phyloP scores from a whole-genome alignment of 2,888 invertebrate species.

The Druceiella hillmani region DNA sequence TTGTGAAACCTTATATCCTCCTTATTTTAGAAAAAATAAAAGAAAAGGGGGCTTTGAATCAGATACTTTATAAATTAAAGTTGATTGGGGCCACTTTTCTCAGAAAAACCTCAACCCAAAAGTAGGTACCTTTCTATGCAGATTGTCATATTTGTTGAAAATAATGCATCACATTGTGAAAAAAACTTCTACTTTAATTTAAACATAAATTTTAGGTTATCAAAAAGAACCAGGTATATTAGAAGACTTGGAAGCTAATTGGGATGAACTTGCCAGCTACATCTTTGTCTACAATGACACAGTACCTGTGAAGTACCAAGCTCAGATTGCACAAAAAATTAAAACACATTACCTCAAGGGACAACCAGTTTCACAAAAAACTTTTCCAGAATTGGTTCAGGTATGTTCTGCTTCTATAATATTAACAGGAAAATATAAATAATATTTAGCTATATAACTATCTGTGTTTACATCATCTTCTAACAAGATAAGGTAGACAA shows the following conservation, averaged over 20 bases:
- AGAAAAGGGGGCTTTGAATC: too few relatives aligned
- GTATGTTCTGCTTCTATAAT: conserved; percentile 26
- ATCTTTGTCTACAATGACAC: conserved; percentile 60
- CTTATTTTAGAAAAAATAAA: too few relatives aligned
- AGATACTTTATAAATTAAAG: too few relatives aligned
- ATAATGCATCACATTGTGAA: too few relatives aligned
- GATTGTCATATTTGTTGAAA: too few relatives aligned
- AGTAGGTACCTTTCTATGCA: too few relatives aligned
- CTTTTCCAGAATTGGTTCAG: conserved; percentile 38
- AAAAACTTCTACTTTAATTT: too few relatives aligned
- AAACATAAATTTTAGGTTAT: conserved; percentile 29
- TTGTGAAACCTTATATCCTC: too few relatives aligned
- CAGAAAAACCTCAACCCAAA: too few relatives aligned
- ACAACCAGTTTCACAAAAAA: conserved; percentile 44
- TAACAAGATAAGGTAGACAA: too few relatives aligned
- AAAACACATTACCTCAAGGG: conserved; percentile 51
- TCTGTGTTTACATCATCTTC: not conserved
- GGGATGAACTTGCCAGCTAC: conserved; percentile 55
- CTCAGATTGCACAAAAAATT: conserved; percentile 46
- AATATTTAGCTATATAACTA: conserved; percentile 2
- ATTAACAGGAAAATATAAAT: not conserved
- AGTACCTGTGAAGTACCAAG: conserved; percentile 39
- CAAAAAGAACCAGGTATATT: conserved; percentile 39
- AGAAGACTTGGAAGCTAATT: conserved; percentile 49
- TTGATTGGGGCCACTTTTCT: too few relatives aligned